Base-by-base conservation (phyloP, 2,797 vertebrate species). In the Argentina silus region DNA sequence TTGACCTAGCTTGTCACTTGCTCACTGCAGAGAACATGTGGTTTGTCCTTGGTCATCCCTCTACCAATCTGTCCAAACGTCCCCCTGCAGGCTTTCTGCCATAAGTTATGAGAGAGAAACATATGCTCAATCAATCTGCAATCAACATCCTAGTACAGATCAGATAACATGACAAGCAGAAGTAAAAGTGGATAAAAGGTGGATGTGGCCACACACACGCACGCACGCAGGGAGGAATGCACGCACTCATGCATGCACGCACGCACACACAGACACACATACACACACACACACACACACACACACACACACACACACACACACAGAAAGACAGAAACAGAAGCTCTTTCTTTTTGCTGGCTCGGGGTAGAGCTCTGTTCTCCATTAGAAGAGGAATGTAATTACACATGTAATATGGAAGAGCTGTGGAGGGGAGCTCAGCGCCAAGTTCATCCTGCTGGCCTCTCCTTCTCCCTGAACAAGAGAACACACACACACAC, bases 361-460 rank as follows among this genome's bases (percentile, higher is more conserved):
- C 88, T 76, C 69, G 15, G 69, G 17, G 78, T 11, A 77, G 74
- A 80, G 84, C 78, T 89, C 91, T 91, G 90, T 83, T 93, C 86
- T 91, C 86, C 73, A 92, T 92, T 92, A 93, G 80, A 76, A 59
- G 56, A 87, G 86, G 90, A 93, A 92, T 91, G 91, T 89, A 87
- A 92, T 90, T 91, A 85, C 85, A 90, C 79, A 87, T 85, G 86
- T 84, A 89, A 79, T 69, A 74, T 72, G 51, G 78, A 90, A 71
- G 75, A 70, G 81, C 81, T 87, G 83, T 82, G 82, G 81, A 87
- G 81, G 84, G 78, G 70, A 82, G 55, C 47, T 71, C 47, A 67
- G 79, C 83, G 88, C 88, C 87, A 86, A 88, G 79, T 82, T 85
- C 72, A 75, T 75, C 75, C 78, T n/a, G 19, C 14, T 56, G 73